phyloP scores from a whole-genome alignment of 2,888 invertebrate species.

The Cryptocephalus moraei region DNA sequence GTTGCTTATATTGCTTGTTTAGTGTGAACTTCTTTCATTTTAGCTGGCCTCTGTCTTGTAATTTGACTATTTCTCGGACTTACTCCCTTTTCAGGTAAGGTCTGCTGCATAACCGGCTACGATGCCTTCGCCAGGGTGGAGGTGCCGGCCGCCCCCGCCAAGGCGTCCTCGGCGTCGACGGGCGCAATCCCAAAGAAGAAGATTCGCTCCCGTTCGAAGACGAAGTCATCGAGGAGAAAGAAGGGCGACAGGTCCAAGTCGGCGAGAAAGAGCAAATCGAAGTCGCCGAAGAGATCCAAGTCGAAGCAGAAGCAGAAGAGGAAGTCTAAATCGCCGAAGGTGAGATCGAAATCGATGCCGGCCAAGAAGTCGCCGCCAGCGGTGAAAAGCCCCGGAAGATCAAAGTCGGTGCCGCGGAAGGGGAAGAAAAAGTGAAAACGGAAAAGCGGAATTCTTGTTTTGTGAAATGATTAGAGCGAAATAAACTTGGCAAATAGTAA shows the following conservation, averaged over 20 bases:
- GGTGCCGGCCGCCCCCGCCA: conserved; percentile 23
- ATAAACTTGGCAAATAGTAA: too few species aligned
- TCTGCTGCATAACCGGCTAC: conserved; percentile 47
- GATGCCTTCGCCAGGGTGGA: conserved; percentile 45
- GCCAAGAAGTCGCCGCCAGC: not conserved
- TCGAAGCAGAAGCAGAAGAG: conserved; percentile 8
- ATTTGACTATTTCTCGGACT: too few species aligned
- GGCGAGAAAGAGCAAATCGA: conserved; percentile 29
- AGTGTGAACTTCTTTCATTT: too few species aligned
- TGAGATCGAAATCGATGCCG: not conserved
- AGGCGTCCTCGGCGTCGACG: conserved; percentile 34
- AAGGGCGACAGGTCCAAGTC: not conserved
- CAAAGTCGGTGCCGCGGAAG: not conserved
- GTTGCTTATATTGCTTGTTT: too few species aligned
- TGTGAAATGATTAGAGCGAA: not conserved
- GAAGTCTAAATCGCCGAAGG: not conserved
- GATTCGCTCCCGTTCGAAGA: conserved; percentile 21
- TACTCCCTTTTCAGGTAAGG: conserved; percentile 41
- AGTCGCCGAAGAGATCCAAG: conserved; percentile 18
- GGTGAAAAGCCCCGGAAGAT: not conserved
- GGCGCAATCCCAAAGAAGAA: conserved; percentile 29
- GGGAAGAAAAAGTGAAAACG: not conserved
- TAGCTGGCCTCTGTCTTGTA: too few species aligned
- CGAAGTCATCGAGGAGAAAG: conserved; percentile 25
- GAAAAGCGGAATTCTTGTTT: not conserved